Conservation (phyloP, 2,797 vertebrate species). For the Pangasius sanitwongsei region DNA sequence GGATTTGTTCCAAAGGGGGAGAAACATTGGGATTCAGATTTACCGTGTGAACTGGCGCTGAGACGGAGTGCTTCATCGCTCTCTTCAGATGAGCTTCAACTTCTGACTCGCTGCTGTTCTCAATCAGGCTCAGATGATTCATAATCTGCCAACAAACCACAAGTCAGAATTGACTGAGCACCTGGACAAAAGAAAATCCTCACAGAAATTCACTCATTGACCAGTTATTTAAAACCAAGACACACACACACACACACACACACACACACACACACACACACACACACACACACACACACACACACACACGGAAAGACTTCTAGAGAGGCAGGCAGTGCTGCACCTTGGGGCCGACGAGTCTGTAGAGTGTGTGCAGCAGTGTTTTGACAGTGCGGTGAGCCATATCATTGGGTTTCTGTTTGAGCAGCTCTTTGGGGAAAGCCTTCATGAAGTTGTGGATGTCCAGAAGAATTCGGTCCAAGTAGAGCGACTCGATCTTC, state of each 20-base stretch:
- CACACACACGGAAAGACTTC: too few relatives aligned
- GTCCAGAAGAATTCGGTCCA: slow-evolving; percentile 92
- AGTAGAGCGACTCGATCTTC: slow-evolving; percentile 89
- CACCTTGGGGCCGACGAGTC: slow-evolving; percentile 90
- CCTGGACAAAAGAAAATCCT: background rate
- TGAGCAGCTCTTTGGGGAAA: slow-evolving; percentile 94
- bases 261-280: too few relatives aligned
- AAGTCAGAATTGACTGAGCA: background rate
- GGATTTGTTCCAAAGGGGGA: too few relatives aligned
- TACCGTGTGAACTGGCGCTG: background rate
- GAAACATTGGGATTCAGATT: background rate
- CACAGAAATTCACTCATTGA: background rate
- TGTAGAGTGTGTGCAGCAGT: slow-evolving; percentile 90
- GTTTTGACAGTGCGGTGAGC: slow-evolving; percentile 94
- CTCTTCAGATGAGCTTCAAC: slow-evolving; percentile 89
- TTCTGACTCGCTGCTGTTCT: slow-evolving; percentile 94
- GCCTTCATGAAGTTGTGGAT: slow-evolving; percentile 97
- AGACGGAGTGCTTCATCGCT: slow-evolving; percentile 85
- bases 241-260: background rate
- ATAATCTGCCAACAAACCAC: slow-evolving; percentile 78
- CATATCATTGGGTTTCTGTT: slow-evolving; percentile 93
- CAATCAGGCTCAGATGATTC: slow-evolving; percentile 95
- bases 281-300: too few relatives aligned
- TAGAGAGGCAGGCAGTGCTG: background rate
- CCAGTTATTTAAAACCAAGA: background rate